These are phyloP conservation scores for Sylvicola cinctus DNA, from an alignment of 2,888 invertebrate genomes.

Conservation along the genomic window DNA sequence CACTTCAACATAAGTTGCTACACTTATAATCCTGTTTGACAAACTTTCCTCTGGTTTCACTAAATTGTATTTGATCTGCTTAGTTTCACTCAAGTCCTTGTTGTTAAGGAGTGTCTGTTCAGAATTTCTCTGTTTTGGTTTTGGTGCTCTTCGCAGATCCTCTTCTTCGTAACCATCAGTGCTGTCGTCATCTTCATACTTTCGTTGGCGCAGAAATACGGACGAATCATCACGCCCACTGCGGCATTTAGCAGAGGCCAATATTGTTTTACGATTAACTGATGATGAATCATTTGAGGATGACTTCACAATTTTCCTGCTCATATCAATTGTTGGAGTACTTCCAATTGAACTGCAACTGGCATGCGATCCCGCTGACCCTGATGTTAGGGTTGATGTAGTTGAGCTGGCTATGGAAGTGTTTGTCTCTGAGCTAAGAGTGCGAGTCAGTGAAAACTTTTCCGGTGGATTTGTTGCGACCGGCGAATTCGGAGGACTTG, in stretches of 20 bases:
- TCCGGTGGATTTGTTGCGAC: constrained; percentile 29
- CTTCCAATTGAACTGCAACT: constrained; percentile 44
- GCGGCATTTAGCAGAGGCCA: constrained; percentile 68
- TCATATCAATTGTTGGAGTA: constrained; percentile 38
- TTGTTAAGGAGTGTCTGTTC: constrained; percentile 8
- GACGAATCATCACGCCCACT: constrained; percentile 58
- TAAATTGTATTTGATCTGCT: constrained; percentile 18
- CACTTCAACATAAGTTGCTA: constrained; percentile 23
- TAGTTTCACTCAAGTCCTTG: constrained; percentile 8
- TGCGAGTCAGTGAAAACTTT: constrained; percentile 39
- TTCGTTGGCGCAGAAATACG: constrained; percentile 46
- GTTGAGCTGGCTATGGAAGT: constrained; percentile 47
- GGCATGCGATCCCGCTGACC: constrained; percentile 53
- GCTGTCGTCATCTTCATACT: constrained; percentile 33
- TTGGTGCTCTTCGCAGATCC: constrained; percentile 23
- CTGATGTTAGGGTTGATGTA: constrained; percentile 50
- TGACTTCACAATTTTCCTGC: constrained; percentile 49
- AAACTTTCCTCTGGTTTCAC: constrained; percentile 16
- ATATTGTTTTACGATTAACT: constrained; percentile 66
- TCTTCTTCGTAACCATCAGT: constrained; percentile 23
- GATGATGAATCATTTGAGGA: constrained; percentile 50
- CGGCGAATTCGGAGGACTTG: constrained; percentile 51
- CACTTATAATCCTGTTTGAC: constrained; percentile 24
- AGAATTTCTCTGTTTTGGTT: constrained; percentile 21
- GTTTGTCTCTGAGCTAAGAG: constrained; percentile 51